A percentile compares a stretch with the other conserved stretches of the same genome.
Evolutionary conservation across 1,140 invertebrate species (phyloP).

Genomic region (Metaphire vulgaris): DNA sequence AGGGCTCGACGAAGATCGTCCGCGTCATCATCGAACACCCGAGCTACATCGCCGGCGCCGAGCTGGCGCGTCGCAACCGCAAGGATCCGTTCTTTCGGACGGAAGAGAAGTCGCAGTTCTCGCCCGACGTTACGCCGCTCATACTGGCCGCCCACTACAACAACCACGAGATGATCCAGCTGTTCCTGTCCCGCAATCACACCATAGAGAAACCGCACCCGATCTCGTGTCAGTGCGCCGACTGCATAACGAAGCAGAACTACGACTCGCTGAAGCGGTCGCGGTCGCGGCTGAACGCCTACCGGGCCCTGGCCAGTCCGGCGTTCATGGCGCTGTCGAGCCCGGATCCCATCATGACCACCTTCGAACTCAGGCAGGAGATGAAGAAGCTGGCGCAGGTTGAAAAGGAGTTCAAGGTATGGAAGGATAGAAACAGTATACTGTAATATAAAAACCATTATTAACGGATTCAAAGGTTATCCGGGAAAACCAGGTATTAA

Average conservation of each 20-base stretch:
- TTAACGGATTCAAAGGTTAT: too few species aligned
- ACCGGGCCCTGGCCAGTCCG: conserved; percentile 49
- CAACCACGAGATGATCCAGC: conserved; percentile 98
- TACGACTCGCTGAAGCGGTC: conserved; percentile 34
- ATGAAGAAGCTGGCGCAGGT: conserved; percentile 44
- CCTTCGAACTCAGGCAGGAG: conserved; percentile 60
- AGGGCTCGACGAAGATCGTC: conserved; percentile 70
- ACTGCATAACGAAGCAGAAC: conserved; percentile 32
- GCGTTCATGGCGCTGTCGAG: conserved; percentile 62
- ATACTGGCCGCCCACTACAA: conserved; percentile 91
- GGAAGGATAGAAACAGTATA: neutral
- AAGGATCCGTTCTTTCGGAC: conserved; percentile 32
- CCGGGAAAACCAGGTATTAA: too few species aligned
- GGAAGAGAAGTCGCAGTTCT: conserved; percentile 60
- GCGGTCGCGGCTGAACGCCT: conserved; percentile 44
- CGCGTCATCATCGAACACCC: conserved; percentile 71
- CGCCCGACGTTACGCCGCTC: conserved; percentile 90
- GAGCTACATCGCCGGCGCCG: conserved; percentile 32
- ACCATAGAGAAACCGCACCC: conserved; percentile 30
- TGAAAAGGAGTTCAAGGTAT: conserved; percentile 39
- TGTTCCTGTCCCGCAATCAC: conserved; percentile 76
- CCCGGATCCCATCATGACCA: conserved; percentile 63
- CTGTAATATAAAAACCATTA: neutral
- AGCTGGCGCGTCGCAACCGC: neutral
- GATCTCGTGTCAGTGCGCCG: conserved; percentile 29